Base-by-base conservation (phyloP, 2,113 vertebrate genomes). In the Ochotona princeps region DNA sequence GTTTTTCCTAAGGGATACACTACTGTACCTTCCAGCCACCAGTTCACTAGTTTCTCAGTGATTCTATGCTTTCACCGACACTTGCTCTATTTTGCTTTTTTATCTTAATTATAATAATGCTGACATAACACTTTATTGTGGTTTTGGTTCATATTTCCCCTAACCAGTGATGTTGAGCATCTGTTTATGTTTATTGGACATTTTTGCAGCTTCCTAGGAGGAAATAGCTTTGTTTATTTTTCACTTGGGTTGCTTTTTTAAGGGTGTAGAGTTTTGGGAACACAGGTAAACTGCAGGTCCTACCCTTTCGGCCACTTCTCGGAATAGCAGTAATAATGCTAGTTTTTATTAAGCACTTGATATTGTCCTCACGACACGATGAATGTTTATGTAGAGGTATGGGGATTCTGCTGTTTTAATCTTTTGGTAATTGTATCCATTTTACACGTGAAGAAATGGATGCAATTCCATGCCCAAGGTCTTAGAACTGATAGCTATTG, bases 351-450 rank as follows among this genome's bases (percentile, higher is more conserved):
- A 26, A 35, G 79, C 12, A 11, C 32, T 47, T 26, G 38, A 3
- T 20, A 5, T 60, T 6, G 13, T 44, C 12, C 35, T 23, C 0
- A 1, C 38, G 9, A 26, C 14, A 0, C 57, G 21, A 44, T 2
- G 8, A 20, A 51, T 66, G 47, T 78, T 83, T 69, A 49, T 44
- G 38, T 44, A 44, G 38, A 44, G 38, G 38, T 1, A 1, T 26
- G 17, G 47, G 26, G 63, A 14, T 21, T 5, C 26, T 44, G 9
- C 1, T 30, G 80, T 49, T 10, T 47, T 65, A 51, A 4, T n/a
- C 61, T 84, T 82, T 69, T 35, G 76, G 11, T 9, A 67, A n/a
- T 60, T 20, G 12, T 65, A 47, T 78, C n/a, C n/a, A 28, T 7
- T 57, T 78, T 38, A 21, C 32, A 28, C 30, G 18, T 38, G 73